phyloP scores from a whole-genome alignment of 1,140 invertebrate species.

The Leptopilina clavipes region DNA sequence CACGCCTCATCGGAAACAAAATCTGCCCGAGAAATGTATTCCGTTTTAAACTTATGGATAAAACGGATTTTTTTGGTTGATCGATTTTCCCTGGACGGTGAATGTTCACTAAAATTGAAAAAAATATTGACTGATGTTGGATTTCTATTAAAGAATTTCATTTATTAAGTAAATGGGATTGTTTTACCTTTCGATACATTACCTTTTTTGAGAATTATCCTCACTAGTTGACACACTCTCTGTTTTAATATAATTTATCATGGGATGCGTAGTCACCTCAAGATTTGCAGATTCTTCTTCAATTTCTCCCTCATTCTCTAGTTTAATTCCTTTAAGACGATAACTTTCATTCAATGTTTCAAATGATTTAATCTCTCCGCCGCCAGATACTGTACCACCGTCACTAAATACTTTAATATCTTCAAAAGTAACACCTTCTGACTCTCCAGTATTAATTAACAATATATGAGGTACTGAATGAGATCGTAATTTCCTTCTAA shows the following conservation, averaged over 20 bases:
- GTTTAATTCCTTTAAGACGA: background rate
- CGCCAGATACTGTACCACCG: background rate
- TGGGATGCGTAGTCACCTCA: no score
- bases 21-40: background rate
- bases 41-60: background rate
- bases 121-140: background rate
- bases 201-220: background rate
- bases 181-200: background rate
- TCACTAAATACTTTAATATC: background rate
- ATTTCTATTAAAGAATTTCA: background rate
- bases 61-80: background rate
- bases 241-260: background rate
- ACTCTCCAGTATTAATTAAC: background rate
- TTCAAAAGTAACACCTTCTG: background rate
- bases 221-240: background rate
- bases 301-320: no score
- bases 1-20: background rate
- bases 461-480: background rate
- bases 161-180: background rate
- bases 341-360: background rate
- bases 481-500: background rate
- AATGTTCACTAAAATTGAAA: background rate
- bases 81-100: background rate
- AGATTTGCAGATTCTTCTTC: no score
- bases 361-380: no score